phyloP scores from a whole-genome alignment of 2,888 invertebrate species.

The Danaus chrysippus region DNA sequence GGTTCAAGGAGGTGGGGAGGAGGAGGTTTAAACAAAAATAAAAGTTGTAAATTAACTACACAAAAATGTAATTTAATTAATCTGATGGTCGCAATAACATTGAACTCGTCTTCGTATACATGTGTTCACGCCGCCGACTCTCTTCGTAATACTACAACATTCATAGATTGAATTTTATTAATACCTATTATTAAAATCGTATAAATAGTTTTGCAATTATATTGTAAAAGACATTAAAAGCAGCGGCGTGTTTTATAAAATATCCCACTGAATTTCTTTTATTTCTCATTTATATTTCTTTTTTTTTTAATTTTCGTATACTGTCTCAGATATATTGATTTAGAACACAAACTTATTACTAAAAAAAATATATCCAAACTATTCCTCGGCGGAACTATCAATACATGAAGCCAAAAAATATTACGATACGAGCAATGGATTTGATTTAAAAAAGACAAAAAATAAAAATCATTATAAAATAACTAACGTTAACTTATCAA shows the following conservation, averaged over 20 bases:
- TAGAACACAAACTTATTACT: conserved; percentile 73
- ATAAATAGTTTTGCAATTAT: conserved; percentile 36
- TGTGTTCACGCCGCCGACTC: conserved; percentile 59
- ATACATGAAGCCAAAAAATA: conserved; percentile 40
- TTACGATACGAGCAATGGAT: conserved; percentile 29
- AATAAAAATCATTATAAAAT: conserved; percentile 33
- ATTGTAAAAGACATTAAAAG: conserved; percentile 25
- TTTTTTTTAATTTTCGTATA: conserved; percentile 66
- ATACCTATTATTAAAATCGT: conserved; percentile 34
- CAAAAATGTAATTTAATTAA: conserved; percentile 77
- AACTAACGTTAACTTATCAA: conserved; percentile 45
- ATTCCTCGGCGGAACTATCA: conserved; percentile 53
- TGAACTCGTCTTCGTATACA: conserved; percentile 76
- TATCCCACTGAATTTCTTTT: conserved; percentile 56
- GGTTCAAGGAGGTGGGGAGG: too few relatives aligned
- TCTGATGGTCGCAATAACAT: conserved; percentile 77
- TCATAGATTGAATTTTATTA: conserved; percentile 20
- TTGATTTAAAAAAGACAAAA: conserved; percentile 41
- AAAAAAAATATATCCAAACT: conserved; percentile 51
- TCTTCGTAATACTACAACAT: conserved; percentile 21
- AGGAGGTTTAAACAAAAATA: conserved; percentile 39
- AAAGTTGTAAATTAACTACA: conserved; percentile 62
- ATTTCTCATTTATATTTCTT: conserved; percentile 57
- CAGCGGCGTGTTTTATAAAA: conserved; percentile 52
- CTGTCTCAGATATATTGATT: conserved; percentile 77